These are phyloP conservation scores for Butastur rufipennis DNA, from an alignment of 2,113 vertebrate genomes.

Conservation along the genomic window DNA sequence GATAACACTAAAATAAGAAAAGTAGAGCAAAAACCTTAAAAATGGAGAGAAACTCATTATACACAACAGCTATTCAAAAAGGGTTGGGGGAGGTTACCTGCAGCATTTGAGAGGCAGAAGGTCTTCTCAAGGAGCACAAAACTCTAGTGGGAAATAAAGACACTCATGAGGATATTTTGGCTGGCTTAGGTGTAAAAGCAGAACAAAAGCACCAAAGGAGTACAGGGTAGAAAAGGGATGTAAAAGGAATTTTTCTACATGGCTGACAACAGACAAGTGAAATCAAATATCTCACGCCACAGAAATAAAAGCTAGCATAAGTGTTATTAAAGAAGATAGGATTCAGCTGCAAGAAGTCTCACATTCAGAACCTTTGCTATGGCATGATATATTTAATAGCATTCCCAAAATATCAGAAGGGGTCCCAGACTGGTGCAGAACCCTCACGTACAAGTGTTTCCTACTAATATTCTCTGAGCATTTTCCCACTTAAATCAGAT, in stretches of 20 bases:
- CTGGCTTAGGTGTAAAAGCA: neutral
- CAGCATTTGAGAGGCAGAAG: neutral
- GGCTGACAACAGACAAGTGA: neutral
- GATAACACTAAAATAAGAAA: neutral
- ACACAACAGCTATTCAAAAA: neutral
- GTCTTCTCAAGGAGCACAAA: neutral
- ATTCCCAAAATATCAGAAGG: neutral
- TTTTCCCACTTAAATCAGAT: neutral
- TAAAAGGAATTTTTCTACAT: neutral
- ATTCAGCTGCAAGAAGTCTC: neutral
- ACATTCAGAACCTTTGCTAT: neutral
- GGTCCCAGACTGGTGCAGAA: neutral
- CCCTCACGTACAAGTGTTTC: accelerated
- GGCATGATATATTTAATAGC: neutral
- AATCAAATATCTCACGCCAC: neutral
- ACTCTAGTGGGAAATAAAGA: neutral
- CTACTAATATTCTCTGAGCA: neutral
- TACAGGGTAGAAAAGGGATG: neutral
- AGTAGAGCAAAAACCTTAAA: neutral
- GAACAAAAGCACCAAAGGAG: neutral
- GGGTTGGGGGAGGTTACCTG: neutral
- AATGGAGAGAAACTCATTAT: neutral
- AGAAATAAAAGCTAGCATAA: neutral
- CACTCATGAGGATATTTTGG: neutral
- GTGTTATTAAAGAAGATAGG: neutral